Percentiles rank a stretch among this genome's conserved stretches.
Evolutionary conservation across 2,113 vertebrate species (phyloP).

Genomic region (Falco punctatus): DNA sequence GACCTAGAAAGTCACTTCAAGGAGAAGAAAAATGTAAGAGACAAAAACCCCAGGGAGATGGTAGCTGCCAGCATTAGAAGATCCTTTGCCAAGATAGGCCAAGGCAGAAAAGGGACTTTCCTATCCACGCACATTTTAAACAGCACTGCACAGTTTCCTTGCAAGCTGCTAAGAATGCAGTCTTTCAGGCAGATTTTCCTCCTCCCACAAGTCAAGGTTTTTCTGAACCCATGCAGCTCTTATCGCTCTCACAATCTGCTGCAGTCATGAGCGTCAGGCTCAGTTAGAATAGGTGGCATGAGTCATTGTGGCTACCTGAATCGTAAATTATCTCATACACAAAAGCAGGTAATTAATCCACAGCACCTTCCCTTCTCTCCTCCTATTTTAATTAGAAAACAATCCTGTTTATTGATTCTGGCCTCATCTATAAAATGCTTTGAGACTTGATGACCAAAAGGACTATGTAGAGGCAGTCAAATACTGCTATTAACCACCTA

Average conservation of each 20-base stretch:
- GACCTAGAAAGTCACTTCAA: neutral
- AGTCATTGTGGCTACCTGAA: slow-evolving; percentile 39
- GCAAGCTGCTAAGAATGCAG: slow-evolving; percentile 26
- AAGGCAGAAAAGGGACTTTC: neutral
- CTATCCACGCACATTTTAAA: neutral
- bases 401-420: neutral
- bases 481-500: neutral
- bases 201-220: slow-evolving; percentile 28
- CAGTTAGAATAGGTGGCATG: neutral
- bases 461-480: neutral
- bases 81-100: neutral
- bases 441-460: neutral
- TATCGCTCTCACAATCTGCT: slow-evolving; percentile 21
- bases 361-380: neutral
- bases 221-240: neutral
- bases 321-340: neutral
- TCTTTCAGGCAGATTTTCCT: slow-evolving; percentile 32
- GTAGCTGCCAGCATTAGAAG: neutral
- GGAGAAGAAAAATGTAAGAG: neutral
- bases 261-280: slow-evolving; percentile 19
- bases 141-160: neutral
- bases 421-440: neutral
- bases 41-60: neutral
- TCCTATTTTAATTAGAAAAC: slow-evolving; percentile 6
- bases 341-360: neutral